A percentile compares a stretch with the other conserved stretches of the same genome.
Conservation (phyloP, 2,888 invertebrate species). For the Erynnis tages region DNA sequence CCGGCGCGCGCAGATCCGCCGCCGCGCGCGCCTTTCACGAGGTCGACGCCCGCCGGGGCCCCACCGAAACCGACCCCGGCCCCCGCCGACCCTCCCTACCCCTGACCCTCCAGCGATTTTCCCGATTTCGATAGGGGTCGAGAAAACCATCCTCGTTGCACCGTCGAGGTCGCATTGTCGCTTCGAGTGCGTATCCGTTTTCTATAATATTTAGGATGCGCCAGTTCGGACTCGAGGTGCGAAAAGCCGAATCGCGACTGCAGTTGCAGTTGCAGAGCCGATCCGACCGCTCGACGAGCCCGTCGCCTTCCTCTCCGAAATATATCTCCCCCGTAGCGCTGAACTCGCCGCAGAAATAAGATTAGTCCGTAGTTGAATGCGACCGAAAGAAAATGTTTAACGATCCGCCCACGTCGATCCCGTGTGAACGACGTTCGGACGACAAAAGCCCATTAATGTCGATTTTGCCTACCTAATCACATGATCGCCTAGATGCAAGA, state of each 20-base stretch:
- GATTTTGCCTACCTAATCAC: conserved; percentile 50
- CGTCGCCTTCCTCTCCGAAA: conserved; percentile 42
- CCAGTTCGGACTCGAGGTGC: conserved; percentile 49
- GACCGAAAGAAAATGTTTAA: conserved; percentile 58
- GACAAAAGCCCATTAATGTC: conserved; percentile 62
- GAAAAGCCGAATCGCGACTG: conserved; percentile 32
- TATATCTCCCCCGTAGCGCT: conserved; percentile 14
- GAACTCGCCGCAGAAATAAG: conserved; percentile 58
- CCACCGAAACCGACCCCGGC: conserved; percentile 62
- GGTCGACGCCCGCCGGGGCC: conserved; percentile 75
- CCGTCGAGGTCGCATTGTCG: conserved; percentile 39
- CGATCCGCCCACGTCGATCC: conserved; percentile 61
- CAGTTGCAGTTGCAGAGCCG: conserved; percentile 16
- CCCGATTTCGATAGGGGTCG: conserved; percentile 48
- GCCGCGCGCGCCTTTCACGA: conserved; percentile 71
- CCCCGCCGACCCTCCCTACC: conserved; percentile 42
- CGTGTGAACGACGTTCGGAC: conserved; percentile 51
- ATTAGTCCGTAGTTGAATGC: conserved; percentile 42
- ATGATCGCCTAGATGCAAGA: conserved; percentile 46
- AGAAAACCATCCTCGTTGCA: conserved; percentile 32
- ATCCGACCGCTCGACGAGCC: not conserved
- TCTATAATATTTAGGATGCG: conserved; percentile 50
- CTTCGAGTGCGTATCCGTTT: conserved; percentile 41
- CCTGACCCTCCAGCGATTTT: conserved; percentile 51
- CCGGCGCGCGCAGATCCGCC: conserved; percentile 62